Evolutionary conservation across 2,797 vertebrate species (phyloP), one percentile per base, ranked within the genome.

Genomic region (Nannoperca australis): DNA sequence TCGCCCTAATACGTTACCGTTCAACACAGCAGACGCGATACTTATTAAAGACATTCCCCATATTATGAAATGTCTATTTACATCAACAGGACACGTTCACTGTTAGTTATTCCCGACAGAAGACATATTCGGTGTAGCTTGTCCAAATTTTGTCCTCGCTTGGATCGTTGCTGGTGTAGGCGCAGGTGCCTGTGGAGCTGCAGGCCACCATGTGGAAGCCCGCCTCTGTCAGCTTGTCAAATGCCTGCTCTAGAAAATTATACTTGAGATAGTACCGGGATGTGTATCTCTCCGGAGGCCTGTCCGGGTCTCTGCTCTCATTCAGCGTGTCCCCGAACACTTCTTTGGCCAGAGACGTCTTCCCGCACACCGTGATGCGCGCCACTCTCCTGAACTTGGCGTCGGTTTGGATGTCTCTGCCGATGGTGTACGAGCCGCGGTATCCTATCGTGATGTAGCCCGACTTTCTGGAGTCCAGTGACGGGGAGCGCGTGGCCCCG

Each of bases 71-170:
- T 82, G 71, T 78, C 64, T 85, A 67, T 91, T 50, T 84, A 90
- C 88, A 88, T 8, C 17, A 64, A 56, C 20, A 30, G 7, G 49
- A 32, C 63, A 34, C 49, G 55, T 40, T 20, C 47, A 32, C 53
- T 93, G 95, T 79, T 67, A 44, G 65, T 96, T 95, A 98, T 88
- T 98, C 96, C 91, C 96, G 95, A 77, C 97, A 97, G 93, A 98
- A 99, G 88, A 98, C 97, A 66, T 98, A 98, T 91, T 99, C 97
- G 40, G 97, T 98, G 93, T 98, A 98, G 94, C 97, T 98, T 63
- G 97, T 98, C 97, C 97, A 99, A 81, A 98, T 96, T 94, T 97
- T 98, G 95, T 98, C 97, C 59, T 98, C 97, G 81, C 94, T 96
- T 70, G 97, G 97, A 58, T 99, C 97, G 6, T 91, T 96, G 30